Base-by-base conservation (phyloP, 2,797 vertebrate genomes). In the Peromyscus aztecus region DNA sequence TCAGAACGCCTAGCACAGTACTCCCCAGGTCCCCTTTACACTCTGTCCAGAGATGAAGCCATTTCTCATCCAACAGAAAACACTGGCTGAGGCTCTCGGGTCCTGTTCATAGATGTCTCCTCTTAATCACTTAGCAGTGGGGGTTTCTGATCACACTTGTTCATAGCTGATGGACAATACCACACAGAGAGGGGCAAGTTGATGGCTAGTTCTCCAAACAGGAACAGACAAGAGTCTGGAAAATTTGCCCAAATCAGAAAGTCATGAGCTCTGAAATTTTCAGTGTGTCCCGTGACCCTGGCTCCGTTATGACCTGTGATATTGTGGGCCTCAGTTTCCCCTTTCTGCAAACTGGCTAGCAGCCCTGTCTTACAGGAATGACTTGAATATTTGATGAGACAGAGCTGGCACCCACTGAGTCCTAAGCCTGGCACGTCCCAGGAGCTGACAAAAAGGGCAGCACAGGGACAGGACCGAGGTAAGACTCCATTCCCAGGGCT, bases 401-500 rank as follows among this genome's bases (percentile, higher is more conserved):
- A 3, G 46, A 1, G 37, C 24, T 0, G 4, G 46, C 7, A 29
- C 40, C 17, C 46, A 46, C 0, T 19, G 7, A 6, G 6, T 61
- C 92, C 3, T 2, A 37, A 0, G 19, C 43, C 52, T 40, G 73
- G 43, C 0, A 3, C 1, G 1, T 1, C 1, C 4, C 0, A 34
- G 59, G 80, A 4, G 14, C 19, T 69, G 40, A 16, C 8, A 17
- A 21, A 76, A n/a, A 75, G 27, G 65, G 29, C 63, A 92, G 77
- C 61, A 82, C 43, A 46, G 82, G 82, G 67, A 43, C 0, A 1
- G 31, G 29, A 5, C 67, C 31, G 2, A 31, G 67, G 43, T 19
- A 21, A 31, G 69, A 21, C 27, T 71, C 10, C 0, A 40, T 52
- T 37, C 0, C 49, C 6, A 37, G 29, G 34, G 29, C 61, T 17